Evolutionary conservation across 2,113 vertebrate species (phyloP).

Genomic region (Mystacornis crossleyi): DNA sequence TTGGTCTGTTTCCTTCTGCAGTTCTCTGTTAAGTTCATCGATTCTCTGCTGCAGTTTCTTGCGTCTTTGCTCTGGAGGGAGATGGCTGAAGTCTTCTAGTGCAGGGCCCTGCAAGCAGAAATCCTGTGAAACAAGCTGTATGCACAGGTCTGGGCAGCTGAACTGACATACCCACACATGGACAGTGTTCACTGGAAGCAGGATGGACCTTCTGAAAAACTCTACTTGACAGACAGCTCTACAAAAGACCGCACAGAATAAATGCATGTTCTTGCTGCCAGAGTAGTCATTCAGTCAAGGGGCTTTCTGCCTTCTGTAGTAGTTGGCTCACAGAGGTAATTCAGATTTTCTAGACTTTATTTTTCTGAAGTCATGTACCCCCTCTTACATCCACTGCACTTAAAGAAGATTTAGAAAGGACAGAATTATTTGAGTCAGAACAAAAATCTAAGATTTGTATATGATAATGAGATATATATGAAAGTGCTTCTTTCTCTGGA

Average conservation of each 20-base stretch:
- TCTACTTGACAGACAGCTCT: conserved; percentile 3
- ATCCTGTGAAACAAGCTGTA: background rate
- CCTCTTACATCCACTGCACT: background rate
- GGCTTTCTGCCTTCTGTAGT: background rate
- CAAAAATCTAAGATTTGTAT: background rate
- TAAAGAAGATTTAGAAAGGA: background rate
- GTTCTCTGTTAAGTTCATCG: conserved; percentile 92
- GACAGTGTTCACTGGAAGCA: conserved; percentile 41
- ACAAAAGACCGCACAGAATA: background rate
- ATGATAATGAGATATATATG: background rate
- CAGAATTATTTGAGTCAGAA: background rate
- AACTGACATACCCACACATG: conserved; percentile 45
- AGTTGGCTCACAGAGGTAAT: background rate
- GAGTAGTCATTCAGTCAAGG: background rate
- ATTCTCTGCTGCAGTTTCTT: conserved; percentile 95
- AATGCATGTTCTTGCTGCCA: background rate
- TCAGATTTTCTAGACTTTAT: background rate
- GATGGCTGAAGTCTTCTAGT: conserved; percentile 94
- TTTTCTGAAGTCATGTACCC: background rate
- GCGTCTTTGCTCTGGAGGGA: conserved; percentile 96
- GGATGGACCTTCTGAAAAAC: conserved; percentile 5
- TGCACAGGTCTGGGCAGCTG: background rate
- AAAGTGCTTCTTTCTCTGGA: background rate
- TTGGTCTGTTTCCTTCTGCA: conserved; percentile 97
- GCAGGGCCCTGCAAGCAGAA: conserved; percentile 86